Percentiles rank a stretch among this genome's conserved stretches.
These are phyloP conservation scores for Leucophenga varia DNA, from an alignment of 1,140 invertebrate species.

Conservation along the genomic window DNA sequence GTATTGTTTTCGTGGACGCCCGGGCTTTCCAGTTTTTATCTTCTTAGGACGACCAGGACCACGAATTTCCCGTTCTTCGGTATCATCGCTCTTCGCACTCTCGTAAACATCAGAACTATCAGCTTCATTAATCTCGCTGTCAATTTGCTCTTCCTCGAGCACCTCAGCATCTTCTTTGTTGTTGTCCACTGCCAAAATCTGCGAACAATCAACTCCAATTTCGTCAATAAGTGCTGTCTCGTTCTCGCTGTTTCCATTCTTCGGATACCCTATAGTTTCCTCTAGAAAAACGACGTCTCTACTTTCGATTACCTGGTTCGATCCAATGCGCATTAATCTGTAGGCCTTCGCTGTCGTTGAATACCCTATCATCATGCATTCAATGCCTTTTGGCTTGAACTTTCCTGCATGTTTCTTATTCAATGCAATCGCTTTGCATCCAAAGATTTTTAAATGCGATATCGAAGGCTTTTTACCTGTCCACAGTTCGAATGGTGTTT, in stretches of 20 bases:
- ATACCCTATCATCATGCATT: slow-evolving; percentile 6
- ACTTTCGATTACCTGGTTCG: slow-evolving; percentile 7
- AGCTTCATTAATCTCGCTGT: background rate
- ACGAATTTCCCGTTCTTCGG: background rate
- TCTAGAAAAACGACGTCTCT: slow-evolving; percentile 3
- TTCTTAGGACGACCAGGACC: background rate
- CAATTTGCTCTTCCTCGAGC: background rate
- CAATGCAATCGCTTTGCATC: slow-evolving; percentile 1
- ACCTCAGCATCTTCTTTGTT: background rate
- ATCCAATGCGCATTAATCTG: background rate
- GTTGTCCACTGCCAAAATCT: background rate
- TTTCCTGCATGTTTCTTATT: slow-evolving; percentile 4
- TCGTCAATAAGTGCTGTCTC: background rate
- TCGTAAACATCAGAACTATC: background rate
- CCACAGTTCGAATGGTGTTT: background rate
- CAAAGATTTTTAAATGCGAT: background rate
- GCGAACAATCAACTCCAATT: background rate
- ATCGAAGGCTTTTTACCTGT: too few species aligned
- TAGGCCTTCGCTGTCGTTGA: slow-evolving; percentile 8
- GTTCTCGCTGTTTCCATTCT: too few species aligned
- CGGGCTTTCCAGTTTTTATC: background rate
- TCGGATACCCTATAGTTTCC: too few species aligned
- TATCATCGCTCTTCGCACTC: background rate
- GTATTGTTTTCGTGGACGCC: background rate
- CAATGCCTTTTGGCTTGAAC: slow-evolving; percentile 4